phyloP scores from a whole-genome alignment of 35 echinoderm and acorn worm species.

The Holothuria glaberrima region DNA sequence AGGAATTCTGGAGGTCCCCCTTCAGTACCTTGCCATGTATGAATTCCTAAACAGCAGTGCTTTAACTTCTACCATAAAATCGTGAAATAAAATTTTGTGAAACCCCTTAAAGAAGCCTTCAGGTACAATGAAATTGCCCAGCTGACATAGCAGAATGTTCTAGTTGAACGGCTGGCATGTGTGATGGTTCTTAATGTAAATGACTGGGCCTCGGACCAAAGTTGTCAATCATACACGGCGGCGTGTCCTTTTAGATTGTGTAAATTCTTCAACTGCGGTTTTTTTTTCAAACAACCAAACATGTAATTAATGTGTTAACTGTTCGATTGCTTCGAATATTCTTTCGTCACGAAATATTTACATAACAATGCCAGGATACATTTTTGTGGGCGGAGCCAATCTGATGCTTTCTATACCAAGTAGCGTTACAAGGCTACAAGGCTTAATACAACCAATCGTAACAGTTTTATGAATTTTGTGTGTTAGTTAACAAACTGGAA shows the following conservation, averaged over 20 bases:
- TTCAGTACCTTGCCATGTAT: no score
- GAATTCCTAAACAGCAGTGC: no score
- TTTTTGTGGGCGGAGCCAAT: neutral
- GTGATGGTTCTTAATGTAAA: neutral
- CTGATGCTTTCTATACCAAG: neutral
- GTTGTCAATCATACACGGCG: neutral
- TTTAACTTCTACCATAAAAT: no score
- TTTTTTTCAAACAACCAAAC: neutral
- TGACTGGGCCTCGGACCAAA: neutral
- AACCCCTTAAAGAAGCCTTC: no score
- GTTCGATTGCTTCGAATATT: neutral
- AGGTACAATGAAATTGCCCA: neutral
- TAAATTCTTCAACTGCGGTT: neutral
- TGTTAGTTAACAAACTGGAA: neutral
- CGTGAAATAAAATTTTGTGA: no score
- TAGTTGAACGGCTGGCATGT: conserved; percentile 2
- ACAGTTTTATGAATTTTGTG: neutral
- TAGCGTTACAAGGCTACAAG: neutral
- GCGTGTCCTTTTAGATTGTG: neutral
- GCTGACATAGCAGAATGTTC: neutral
- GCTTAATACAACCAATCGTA: neutral
- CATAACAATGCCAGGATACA: neutral
- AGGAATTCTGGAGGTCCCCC: neutral
- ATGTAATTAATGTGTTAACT: conserved; percentile 1
- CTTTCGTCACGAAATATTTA: neutral